Evolutionary conservation across 1,140 invertebrate species (phyloP), one percentile per base, ranked within the genome.

Genomic region (Drosophila yakuba): DNA sequence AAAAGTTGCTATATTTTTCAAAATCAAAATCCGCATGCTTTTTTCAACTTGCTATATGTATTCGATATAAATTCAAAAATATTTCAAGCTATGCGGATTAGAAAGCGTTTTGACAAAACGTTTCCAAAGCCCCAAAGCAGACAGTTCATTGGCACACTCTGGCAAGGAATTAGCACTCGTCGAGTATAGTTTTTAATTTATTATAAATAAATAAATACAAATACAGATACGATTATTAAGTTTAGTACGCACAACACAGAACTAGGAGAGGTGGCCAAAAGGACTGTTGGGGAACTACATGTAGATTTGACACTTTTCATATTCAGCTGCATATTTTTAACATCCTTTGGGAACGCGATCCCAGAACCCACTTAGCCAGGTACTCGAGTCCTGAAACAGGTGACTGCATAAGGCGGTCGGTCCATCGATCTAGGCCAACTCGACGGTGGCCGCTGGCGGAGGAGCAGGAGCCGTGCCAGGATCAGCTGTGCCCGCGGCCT

Each of bases 191-290:
- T 85, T 85, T 78, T 75, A 82, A 88, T 82, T 82, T 85, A 86
- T 86, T 86, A 88, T 86, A 82, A 78, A 88, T 88, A 81, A 81
- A 81, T 80, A 85, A 88, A 32, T 25, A 83, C 80, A 84, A 66
- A 80, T 83, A 83, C 64, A 80, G 66, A 71, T 71, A 69, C 43
- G 44, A 71, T 57, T 71, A 79, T 84, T 83, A 56, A 56, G 64
- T 81, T 80, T 67, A 74, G 41, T 61, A 73, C 44, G 61, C 61
- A 72, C 55, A 72, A 63, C 48, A 61, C 63, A 62, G 66, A 66
- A 59, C 72, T 67, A 48, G 44, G 36, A 43, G 59, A 47, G 38
- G 59, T 63, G 55, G 50, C 39, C 39, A 48, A 36, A 36, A 50
- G 48, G 68, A 52, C 68, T 41, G 44, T 28, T 43, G 56, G 50